Percentiles rank a stretch among this genome's conserved stretches.
Evolutionary conservation across 2,888 invertebrate species (phyloP).

Genomic region (Lamellibrachia columna): DNA sequence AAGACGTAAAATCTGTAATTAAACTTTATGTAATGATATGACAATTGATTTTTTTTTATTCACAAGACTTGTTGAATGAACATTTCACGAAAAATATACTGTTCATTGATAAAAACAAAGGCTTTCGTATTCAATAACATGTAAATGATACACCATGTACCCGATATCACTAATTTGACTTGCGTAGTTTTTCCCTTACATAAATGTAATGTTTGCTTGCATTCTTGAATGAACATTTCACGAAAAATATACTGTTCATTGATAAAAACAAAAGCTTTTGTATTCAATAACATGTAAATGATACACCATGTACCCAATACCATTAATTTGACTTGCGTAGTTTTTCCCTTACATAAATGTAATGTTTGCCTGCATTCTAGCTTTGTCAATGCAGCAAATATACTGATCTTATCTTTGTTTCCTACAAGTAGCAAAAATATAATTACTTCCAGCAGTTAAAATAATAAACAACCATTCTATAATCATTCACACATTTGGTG

Average conservation of each 20-base stretch:
- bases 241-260: no score
- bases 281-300: background rate
- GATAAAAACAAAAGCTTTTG: no score
- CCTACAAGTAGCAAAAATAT: background rate
- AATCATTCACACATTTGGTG: background rate
- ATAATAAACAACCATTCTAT: background rate
- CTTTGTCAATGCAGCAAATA: background rate
- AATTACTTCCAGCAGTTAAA: background rate
- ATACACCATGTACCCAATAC: background rate
- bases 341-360: background rate
- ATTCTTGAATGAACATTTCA: background rate
- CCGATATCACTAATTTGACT: background rate
- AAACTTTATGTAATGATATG: no score
- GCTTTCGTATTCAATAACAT: no score
- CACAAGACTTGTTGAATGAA: no score
- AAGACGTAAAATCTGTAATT: no score
- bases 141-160: background rate
- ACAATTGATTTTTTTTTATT: no score
- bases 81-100: no score
- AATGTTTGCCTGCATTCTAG: background rate
- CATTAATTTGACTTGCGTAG: background rate
- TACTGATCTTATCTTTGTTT: background rate
- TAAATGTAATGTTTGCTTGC: background rate
- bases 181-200: background rate
- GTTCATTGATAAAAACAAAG: no score